phyloP scores from a whole-genome alignment of 2,797 vertebrate species.

The Chiroxiphia lanceolata region DNA sequence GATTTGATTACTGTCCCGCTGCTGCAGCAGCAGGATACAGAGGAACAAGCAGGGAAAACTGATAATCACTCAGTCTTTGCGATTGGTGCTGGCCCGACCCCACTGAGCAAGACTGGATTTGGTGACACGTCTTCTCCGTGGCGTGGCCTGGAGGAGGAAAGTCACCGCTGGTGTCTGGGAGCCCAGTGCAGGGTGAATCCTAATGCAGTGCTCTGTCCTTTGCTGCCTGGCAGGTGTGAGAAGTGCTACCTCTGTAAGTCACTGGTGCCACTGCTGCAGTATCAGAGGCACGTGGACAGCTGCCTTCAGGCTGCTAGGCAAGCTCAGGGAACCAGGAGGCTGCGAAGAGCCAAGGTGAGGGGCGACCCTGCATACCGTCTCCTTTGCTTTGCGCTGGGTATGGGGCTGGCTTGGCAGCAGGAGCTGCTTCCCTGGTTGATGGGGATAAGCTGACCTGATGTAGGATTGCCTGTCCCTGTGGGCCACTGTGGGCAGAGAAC shows the following conservation, averaged over 20 bases:
- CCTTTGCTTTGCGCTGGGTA: background rate
- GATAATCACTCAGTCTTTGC: constrained; percentile 65
- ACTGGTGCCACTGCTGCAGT: constrained; percentile 78
- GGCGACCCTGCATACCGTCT: background rate
- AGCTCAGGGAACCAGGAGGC: constrained; percentile 59
- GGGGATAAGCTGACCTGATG: constrained; percentile 15
- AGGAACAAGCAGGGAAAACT: constrained; percentile 61
- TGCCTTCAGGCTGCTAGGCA: constrained; percentile 79
- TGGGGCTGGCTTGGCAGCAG: constrained; percentile 23
- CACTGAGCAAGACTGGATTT: constrained; percentile 56
- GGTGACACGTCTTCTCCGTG: constrained; percentile 27
- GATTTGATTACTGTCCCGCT: constrained; percentile 75
- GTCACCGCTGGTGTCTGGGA: constrained; percentile 22
- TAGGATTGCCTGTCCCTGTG: background rate
- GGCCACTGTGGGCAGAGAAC: background rate
- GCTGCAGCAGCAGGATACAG: constrained; percentile 70
- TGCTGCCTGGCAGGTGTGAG: constrained; percentile 76
- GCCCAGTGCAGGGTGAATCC: constrained; percentile 34
- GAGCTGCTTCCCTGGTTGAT: background rate
- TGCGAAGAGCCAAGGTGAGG: constrained; percentile 71
- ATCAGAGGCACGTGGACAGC: constrained; percentile 81
- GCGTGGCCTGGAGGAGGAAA: constrained; percentile 47
- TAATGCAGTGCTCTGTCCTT: constrained; percentile 66
- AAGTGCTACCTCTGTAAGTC: constrained; percentile 89
- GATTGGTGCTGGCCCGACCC: constrained; percentile 53